phyloP scores from a whole-genome alignment of 2,888 invertebrate genomes.

The Drosophila acutilabella region DNA sequence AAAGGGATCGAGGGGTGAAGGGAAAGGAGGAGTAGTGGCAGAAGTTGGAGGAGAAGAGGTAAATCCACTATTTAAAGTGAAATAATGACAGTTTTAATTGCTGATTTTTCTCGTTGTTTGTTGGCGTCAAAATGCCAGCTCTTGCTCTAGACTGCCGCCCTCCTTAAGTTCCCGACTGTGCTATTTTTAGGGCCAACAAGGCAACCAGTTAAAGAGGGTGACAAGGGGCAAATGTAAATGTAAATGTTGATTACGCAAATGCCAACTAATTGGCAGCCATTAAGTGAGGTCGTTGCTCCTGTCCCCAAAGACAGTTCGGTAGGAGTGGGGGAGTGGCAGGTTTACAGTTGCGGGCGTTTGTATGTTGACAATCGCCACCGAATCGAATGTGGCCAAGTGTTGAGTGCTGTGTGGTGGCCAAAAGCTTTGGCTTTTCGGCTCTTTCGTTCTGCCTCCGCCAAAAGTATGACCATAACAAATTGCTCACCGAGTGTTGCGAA shows the following conservation, averaged over 20 bases:
- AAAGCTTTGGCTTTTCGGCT: slow-evolving; percentile 2
- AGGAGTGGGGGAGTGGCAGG: neutral
- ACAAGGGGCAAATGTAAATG: slow-evolving; percentile 34
- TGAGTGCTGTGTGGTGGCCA: slow-evolving; percentile 3
- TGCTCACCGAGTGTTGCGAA: slow-evolving; percentile 59
- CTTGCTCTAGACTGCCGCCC: slow-evolving; percentile 36
- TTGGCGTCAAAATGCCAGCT: slow-evolving; percentile 74
- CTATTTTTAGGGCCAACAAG: slow-evolving; percentile 60
- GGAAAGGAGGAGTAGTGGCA: slow-evolving; percentile 9
- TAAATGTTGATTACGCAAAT: slow-evolving; percentile 76
- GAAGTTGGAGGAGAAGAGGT: slow-evolving; percentile 7
- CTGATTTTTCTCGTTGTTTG: slow-evolving; percentile 67
- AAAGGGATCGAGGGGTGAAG: neutral
- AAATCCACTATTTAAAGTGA: slow-evolving; percentile 69
- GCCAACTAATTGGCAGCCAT: slow-evolving; percentile 74
- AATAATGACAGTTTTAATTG: slow-evolving; percentile 80
- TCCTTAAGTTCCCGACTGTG: slow-evolving; percentile 3
- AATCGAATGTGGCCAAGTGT: slow-evolving; percentile 24
- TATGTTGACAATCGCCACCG: slow-evolving; percentile 60
- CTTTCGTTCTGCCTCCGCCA: slow-evolving; percentile 7
- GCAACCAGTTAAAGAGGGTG: neutral
- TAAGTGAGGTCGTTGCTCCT: slow-evolving; percentile 63
- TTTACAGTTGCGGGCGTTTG: slow-evolving; percentile 39
- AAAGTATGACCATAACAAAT: slow-evolving; percentile 64
- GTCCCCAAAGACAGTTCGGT: slow-evolving; percentile 3